These are phyloP conservation scores for Cyaniris semiargus DNA, from an alignment of 2,888 invertebrate species.

Conservation along the genomic window DNA sequence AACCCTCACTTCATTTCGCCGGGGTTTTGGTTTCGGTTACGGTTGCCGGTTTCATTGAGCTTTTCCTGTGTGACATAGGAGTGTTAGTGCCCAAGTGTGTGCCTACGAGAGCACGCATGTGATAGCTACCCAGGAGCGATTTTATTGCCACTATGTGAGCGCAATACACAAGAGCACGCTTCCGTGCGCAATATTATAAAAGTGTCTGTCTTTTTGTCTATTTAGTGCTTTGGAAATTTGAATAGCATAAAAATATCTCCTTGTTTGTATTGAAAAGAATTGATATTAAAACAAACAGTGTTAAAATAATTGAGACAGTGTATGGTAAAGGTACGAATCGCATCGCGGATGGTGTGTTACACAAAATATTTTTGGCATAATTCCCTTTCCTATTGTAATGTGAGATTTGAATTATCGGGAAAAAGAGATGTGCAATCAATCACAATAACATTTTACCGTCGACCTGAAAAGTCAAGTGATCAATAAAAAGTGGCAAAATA, in stretches of 20 bases:
- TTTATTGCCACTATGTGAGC: too few species aligned
- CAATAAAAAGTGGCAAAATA: background rate
- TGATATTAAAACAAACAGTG: too few species aligned
- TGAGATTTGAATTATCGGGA: background rate
- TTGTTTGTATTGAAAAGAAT: too few species aligned
- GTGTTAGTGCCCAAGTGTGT: background rate
- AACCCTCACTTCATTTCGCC: background rate
- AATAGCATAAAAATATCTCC: too few species aligned
- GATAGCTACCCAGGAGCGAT: too few species aligned
- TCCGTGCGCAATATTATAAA: too few species aligned
- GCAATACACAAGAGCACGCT: too few species aligned
- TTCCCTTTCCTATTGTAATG: background rate
- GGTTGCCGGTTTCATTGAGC: background rate
- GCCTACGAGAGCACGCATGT: too few species aligned
- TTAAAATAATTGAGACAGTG: too few species aligned
- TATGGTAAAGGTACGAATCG: too few species aligned
- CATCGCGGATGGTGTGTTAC: background rate
- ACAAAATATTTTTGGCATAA: background rate
- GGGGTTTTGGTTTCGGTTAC: background rate
- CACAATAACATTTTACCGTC: background rate
- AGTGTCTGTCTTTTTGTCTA: too few species aligned
- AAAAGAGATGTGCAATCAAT: background rate
- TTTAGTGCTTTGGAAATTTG: too few species aligned
- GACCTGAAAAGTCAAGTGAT: background rate
- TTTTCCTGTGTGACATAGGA: background rate